These are phyloP conservation scores for Bucco capensis DNA, from an alignment of 2,113 vertebrate genomes.

Conservation along the genomic window DNA sequence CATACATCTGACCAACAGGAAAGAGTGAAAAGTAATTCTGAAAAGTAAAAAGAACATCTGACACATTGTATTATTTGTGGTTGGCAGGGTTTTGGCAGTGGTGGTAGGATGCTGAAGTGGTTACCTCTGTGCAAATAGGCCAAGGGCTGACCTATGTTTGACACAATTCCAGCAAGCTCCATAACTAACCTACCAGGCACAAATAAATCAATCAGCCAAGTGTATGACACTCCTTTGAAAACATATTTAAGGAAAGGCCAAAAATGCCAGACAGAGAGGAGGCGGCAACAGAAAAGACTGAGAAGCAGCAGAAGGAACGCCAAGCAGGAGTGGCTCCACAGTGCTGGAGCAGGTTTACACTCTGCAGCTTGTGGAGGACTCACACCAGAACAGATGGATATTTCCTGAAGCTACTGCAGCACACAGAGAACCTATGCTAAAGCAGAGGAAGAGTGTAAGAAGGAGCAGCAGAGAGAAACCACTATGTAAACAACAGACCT, in stretches of 20 bases:
- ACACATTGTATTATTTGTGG: too few relatives aligned
- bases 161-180: neutral
- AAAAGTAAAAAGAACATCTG: neutral
- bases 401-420: neutral
- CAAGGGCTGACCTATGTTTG: neutral
- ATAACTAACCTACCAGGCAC: neutral
- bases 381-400: neutral
- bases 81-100: neutral
- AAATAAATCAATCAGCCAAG: neutral
- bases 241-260: neutral
- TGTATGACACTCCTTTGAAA: neutral
- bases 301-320: neutral
- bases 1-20: neutral
- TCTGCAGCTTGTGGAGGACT: neutral
- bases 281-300: neutral
- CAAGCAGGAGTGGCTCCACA: neutral
- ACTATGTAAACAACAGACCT: neutral
- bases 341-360: neutral
- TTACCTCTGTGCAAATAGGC: neutral
- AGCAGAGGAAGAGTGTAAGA: neutral
- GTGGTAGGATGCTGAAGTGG: neutral
- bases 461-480: neutral
- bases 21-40: neutral
- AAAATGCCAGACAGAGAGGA: neutral
- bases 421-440: rapidly evolving